Evolutionary conservation across 2,797 vertebrate genomes (phyloP).

Genomic region (Eptatretus atami): DNA sequence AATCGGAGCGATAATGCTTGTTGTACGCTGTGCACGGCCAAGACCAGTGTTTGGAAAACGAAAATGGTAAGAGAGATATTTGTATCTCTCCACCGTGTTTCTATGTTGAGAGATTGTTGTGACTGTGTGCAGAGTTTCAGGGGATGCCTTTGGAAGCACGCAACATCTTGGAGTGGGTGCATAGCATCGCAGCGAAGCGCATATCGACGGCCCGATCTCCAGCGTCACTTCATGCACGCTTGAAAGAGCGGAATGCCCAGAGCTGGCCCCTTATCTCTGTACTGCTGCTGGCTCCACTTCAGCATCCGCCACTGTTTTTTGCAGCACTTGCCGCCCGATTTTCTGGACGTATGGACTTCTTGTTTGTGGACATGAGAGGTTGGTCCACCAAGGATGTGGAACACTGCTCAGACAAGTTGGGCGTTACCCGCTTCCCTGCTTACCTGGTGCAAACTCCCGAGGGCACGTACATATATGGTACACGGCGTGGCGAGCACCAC

Average conservation of each 20-base stretch:
- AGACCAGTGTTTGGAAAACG: too few species aligned
- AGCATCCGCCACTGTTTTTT: slow-evolving; percentile 72
- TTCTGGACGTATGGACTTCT: slow-evolving; percentile 86
- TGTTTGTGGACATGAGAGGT: slow-evolving; percentile 58
- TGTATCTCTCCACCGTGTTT: too few species aligned
- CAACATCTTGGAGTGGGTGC: slow-evolving; percentile 91
- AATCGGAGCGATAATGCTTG: too few species aligned
- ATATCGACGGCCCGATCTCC: slow-evolving; percentile 53
- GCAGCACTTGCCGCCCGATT: slow-evolving; percentile 79
- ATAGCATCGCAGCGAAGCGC: slow-evolving; percentile 54
- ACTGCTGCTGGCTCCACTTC: slow-evolving; percentile 54
- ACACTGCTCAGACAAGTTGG: slow-evolving; percentile 40
- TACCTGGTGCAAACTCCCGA: slow-evolving; percentile 86
- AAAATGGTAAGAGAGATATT: too few species aligned
- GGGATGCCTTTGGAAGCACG: slow-evolving; percentile 40
- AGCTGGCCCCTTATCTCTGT: slow-evolving; percentile 49
- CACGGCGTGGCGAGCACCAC: slow-evolving; percentile 61
- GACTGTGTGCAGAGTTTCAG: slow-evolving; percentile 22
- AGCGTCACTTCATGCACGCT: slow-evolving; percentile 8
- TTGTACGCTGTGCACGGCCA: too few species aligned
- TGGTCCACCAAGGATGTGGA: slow-evolving; percentile 29
- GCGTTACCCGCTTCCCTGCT: slow-evolving; percentile 39
- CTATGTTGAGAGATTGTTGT: too few species aligned
- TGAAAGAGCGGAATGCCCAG: slow-evolving; percentile 18
- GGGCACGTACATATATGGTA: slow-evolving; percentile 72